Base-by-base conservation (phyloP, 2,888 invertebrate species). In the Ectemnius cavifrons region DNA sequence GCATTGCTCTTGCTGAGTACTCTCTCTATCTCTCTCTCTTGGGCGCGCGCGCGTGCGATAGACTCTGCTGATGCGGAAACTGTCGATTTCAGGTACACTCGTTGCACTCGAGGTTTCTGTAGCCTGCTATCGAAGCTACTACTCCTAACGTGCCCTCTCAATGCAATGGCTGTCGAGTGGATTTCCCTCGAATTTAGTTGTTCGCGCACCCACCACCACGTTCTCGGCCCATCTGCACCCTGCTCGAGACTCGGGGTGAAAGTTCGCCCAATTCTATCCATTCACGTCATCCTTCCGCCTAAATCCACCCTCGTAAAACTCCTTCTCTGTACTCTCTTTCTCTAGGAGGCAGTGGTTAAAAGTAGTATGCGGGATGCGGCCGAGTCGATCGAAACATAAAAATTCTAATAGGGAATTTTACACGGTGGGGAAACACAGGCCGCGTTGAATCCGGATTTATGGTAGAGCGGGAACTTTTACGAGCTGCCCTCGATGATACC, bases 41-140 rank as follows among this genome's bases (percentile, higher is more conserved):
- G n/a, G n/a, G n/a, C 20, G 20, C 20, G 1, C 20, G 1, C 20
- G 1, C 28, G 70, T 47, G 71, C 47, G 65, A 71, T 69, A 37
- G 66, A 57, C 49, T 57, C 58, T 61, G 46, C 52, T 28, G 49
- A 60, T 56, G 71, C n/a, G 13, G 69, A 59, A 58, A 65, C 63
- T 62, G 79, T 75, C 79, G 72, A 80, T 80, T 80, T 67, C 72
- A 71, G 46, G 49, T 49, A 52, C 37, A 37, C 52, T 52, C 5
- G 52, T 52, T 52, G 5, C n/a, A 16, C 52, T 14, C 14, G 52
- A 52, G n/a, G 52, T 14, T 52, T 14, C 52, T 52, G 16, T 13
- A 14, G 52, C 16, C n/a, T 52, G n/a, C 52, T 16, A 60, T n/a
- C 16, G 27, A 61, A 62, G 37, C 18, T 28, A n/a, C 28, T 61